phyloP scores from a whole-genome alignment of 2,797 vertebrate species.

The Crossoptilon crossoptilon region DNA sequence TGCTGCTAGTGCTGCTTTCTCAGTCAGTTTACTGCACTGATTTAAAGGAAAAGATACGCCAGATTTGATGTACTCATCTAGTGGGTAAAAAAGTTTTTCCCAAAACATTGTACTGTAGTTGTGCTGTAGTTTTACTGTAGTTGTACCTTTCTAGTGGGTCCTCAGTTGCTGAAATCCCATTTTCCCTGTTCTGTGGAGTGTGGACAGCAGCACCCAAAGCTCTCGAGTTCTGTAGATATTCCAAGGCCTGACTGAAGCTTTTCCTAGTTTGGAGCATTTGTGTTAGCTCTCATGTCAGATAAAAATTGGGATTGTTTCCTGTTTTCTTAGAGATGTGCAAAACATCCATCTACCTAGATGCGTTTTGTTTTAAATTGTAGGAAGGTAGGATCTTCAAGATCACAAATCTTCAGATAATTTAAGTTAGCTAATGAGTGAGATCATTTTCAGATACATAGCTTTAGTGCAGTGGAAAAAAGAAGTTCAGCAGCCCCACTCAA shows the following conservation, averaged over 20 bases:
- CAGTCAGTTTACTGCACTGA: neutral
- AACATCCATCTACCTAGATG: neutral
- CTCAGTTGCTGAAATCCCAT: neutral
- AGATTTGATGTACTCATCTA: neutral
- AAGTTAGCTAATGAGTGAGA: neutral
- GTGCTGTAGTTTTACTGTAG: neutral
- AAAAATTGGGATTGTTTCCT: neutral
- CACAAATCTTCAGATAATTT: neutral
- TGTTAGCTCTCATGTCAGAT: neutral
- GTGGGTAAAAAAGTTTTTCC: neutral
- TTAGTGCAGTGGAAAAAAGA: neutral
- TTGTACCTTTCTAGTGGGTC: neutral
- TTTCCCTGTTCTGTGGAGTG: neutral
- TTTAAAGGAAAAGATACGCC: neutral
- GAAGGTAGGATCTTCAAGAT: neutral
- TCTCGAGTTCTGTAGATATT: neutral
- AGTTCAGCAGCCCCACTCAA: neutral
- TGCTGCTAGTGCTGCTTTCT: neutral
- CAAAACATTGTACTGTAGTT: accelerated
- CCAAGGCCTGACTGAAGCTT: neutral
- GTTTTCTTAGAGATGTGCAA: neutral
- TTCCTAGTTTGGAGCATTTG: neutral
- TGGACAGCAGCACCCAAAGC: neutral
- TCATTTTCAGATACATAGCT: neutral
- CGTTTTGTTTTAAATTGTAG: neutral